Evolutionary conservation across 2,113 vertebrate genomes (phyloP).

Genomic region (Mirounga angustirostris): DNA sequence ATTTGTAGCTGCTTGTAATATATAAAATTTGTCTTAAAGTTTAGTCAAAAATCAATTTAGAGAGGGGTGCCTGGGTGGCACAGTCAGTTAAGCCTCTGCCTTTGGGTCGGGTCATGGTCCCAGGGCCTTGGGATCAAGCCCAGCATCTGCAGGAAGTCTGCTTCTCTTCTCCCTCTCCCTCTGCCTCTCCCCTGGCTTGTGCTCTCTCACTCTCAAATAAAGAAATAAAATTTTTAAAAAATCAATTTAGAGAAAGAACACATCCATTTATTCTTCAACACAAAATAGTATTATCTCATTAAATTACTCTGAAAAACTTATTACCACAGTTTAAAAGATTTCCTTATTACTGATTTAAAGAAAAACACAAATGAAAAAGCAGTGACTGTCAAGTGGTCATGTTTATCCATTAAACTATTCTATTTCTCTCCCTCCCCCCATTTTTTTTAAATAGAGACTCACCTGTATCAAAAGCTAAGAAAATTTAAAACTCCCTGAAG

Average conservation of each 20-base stretch:
- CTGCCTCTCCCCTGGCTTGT: too few species aligned
- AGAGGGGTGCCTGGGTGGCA: too few species aligned
- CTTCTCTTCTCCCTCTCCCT: too few species aligned
- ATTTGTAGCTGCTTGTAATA: constrained; percentile 75
- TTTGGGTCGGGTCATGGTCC: too few species aligned
- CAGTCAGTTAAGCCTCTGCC: too few species aligned
- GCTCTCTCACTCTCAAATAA: too few species aligned
- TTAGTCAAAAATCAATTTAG: constrained; percentile 80
- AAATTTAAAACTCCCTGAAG: not conserved
- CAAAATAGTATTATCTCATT: constrained; percentile 77
- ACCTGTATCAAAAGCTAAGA: not conserved
- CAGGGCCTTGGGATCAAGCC: too few species aligned
- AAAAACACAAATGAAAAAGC: not conserved
- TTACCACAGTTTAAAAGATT: constrained; percentile 39
- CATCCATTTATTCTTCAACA: constrained; percentile 80
- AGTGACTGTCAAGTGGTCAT: not conserved
- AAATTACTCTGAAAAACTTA: constrained; percentile 76
- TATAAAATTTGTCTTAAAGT: constrained; percentile 84
- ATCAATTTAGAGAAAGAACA: constrained; percentile 69
- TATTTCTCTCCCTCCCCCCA: not conserved
- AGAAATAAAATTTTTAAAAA: too few species aligned
- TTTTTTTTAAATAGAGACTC: not conserved
- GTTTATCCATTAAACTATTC: not conserved
- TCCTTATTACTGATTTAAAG: not conserved
- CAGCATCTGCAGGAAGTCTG: too few species aligned